These are phyloP conservation scores for Ovis aries DNA, from an alignment of 2,113 vertebrate genomes.

Conservation along the genomic window DNA sequence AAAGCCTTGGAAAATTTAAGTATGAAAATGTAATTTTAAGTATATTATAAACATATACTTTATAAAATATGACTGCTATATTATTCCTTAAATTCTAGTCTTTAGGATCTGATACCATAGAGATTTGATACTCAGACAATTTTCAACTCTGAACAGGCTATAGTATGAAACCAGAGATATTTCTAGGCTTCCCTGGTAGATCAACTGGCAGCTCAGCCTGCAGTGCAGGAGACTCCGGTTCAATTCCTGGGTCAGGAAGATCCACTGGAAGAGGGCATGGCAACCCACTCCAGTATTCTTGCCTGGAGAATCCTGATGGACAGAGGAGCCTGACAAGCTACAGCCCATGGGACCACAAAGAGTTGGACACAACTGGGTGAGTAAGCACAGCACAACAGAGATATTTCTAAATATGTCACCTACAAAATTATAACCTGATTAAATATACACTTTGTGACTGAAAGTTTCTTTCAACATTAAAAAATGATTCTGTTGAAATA, in stretches of 20 bases:
- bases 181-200: not conserved
- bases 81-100: not conserved
- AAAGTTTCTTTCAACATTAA: not conserved
- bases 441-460: not conserved
- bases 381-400: not conserved
- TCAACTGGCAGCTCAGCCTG: not conserved
- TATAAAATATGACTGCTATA: not conserved
- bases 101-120: not conserved
- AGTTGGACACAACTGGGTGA: not conserved
- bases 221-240: rapidly evolving
- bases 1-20: not conserved
- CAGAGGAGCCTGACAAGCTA: not conserved
- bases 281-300: not conserved
- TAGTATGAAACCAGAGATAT: not conserved
- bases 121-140: not conserved
- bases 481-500: not conserved
- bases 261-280: rapidly evolving
- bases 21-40: not conserved
- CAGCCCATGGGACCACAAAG: not conserved
- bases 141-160: not conserved
- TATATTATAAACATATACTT: not conserved
- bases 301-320: not conserved
- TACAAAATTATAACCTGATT: not conserved
- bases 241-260: not conserved
- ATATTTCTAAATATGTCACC: not conserved